Evolutionary conservation across 2,888 invertebrate genomes (phyloP), one percentile per base, ranked within the genome.

Genomic region (Drosophila mimica): DNA sequence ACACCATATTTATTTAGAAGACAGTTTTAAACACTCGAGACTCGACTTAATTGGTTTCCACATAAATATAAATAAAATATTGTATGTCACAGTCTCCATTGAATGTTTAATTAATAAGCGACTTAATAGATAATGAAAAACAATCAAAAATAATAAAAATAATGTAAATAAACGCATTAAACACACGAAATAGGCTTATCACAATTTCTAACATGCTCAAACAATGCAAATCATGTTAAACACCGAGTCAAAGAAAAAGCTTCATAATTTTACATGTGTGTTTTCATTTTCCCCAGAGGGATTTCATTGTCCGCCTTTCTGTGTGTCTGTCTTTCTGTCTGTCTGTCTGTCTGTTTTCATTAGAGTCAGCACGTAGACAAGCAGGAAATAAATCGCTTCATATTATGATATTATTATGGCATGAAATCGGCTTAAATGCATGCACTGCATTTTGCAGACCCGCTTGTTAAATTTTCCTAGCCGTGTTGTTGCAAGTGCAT

Each of bases 351-450:
- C 60, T 61, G 62, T 66, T 74, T 74, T 79, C 60, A 75, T 77
- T 74, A 79, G 31, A 20, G 34, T 40, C 77, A 62, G 62, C 76
- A 62, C 64, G 73, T 43, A 28, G 31, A 28, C 30, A n/a, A 33
- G 17, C 46, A 28, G 69, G 43, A 70, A 77, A 74, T 76, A 80
- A 78, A 74, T 80, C 80, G 66, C 67, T 77, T 74, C 74, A 68
- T 73, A 46, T 62, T 56, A 68, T 70, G 53, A 56, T 75, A 66
- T 70, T 74, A 70, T 80, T 64, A 76, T 82, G 54, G 75, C 70
- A 74, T 74, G 57, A 82, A 80, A 76, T 72, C 76, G 65, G 82
- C 69, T 78, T 82, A 83, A 86, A 75, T 69, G 77, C 65, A 46
- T 57, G 40, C 13, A 15, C 13, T 31, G 53, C 40, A 54, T 58